These are phyloP conservation scores for Micropterix aruncella DNA, from an alignment of 2,888 invertebrate species.

Conservation along the genomic window DNA sequence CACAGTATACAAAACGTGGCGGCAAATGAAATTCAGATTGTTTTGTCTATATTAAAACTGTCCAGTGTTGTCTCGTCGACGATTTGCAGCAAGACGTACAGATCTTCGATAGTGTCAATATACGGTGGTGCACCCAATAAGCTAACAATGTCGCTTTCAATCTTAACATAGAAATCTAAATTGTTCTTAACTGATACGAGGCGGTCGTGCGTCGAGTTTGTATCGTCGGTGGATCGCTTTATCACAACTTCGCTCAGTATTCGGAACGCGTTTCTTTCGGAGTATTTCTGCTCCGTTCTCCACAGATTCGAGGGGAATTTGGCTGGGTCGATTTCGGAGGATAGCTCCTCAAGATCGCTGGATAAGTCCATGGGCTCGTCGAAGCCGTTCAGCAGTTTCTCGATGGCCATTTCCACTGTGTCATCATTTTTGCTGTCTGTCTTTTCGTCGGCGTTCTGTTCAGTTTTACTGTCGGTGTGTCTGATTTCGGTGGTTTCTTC, in stretches of 20 bases:
- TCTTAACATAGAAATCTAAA: conserved; percentile 29
- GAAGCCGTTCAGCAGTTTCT: background rate
- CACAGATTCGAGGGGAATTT: background rate
- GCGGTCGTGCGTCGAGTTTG: conserved; percentile 9
- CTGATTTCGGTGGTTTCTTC: no score
- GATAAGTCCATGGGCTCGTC: background rate
- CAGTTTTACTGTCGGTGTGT: no score
- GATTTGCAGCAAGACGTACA: conserved; percentile 34
- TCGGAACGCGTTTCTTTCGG: background rate
- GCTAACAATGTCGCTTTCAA: conserved; percentile 28
- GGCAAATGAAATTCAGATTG: no score
- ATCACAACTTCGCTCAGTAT: conserved; percentile 6
- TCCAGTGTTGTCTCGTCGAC: conserved; percentile 31
- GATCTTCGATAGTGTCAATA: conserved; percentile 30
- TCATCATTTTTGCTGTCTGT: no score
- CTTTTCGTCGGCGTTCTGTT: no score
- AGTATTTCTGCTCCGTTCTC: background rate
- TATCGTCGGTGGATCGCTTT: conserved; percentile 8
- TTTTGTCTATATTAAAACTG: conserved; percentile 25
- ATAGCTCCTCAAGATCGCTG: background rate
- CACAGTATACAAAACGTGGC: no score
- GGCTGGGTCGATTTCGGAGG: background rate
- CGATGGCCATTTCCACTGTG: background rate
- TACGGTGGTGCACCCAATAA: conserved; percentile 34
- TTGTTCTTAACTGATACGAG: conserved; percentile 31